These are phyloP conservation scores for Sarcophaga carnaria DNA, from an alignment of 2,888 invertebrate species.

Conservation along the genomic window DNA sequence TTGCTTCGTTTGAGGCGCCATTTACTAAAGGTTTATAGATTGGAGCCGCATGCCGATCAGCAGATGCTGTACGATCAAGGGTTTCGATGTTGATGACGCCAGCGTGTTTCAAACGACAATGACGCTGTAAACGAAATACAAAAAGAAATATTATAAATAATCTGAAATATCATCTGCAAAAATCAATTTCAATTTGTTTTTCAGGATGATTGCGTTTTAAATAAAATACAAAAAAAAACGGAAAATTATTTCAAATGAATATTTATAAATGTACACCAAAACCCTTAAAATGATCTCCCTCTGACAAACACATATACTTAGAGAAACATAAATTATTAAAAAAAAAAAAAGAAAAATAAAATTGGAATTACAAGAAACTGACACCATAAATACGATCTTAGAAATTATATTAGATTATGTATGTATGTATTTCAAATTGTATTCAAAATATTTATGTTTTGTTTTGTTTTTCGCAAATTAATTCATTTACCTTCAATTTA, in stretches of 20 bases:
- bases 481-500: too few species aligned
- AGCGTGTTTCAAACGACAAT: conserved; percentile 90
- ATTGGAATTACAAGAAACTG: neutral
- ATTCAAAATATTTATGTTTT: neutral
- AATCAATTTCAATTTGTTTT: neutral
- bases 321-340: neutral
- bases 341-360: too few species aligned
- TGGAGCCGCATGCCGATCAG: conserved; percentile 74
- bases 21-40: conserved; percentile 79
- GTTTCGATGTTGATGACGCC: conserved; percentile 88
- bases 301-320: neutral
- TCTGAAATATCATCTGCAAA: neutral
- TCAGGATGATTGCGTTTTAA: too few species aligned
- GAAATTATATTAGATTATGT: neutral
- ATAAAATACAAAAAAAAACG: neutral
- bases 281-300: neutral
- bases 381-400: neutral
- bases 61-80: conserved; percentile 78
- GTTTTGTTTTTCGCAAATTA: neutral
- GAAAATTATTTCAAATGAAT: neutral
- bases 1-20: conserved; percentile 75
- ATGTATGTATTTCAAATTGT: neutral
- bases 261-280: neutral
- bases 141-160: conserved; percentile 43
- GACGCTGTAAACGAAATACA: conserved; percentile 84